Evolutionary conservation across 1,140 invertebrate species (phyloP), one percentile per base, ranked within the genome.

Genomic region (Sarcophaga bullata): DNA sequence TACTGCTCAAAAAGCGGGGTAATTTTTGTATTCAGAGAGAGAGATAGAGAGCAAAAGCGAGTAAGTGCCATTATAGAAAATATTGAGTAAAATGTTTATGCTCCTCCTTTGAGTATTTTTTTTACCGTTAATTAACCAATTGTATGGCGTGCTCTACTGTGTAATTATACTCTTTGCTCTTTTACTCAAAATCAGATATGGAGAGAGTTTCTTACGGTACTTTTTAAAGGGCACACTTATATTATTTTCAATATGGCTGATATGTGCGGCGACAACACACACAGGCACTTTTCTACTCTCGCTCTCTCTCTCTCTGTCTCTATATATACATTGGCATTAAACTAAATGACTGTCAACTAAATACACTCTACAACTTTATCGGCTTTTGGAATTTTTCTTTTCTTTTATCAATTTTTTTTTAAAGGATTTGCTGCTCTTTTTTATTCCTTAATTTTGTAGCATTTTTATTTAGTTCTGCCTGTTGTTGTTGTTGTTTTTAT

Each of bases 221-320:
- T 75, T 52, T 73, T 47, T 7, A 37, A 25, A 47, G 54, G 68
- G 81, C 80, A 49, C 68, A 50, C 19, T 48, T 73, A 15, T 52
- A 19, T n/a, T n/a, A 72, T 78, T 83, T 86, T 88, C 87, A 88
- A 88, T 85, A 88, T 88, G 87, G 87, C 87, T 83, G 87, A 85
- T 84, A 84, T 68, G 62, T n/a, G 8, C n/a, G n/a, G n/a, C n/a
- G 19, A 68, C n/a, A 37, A 37, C 25, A 37, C 25, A 37, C 4
- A 37, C 25, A 37, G 4, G 25, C 19, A 19, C 17, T 19, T 10
- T 68, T 68, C 19, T 68, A 4, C 49, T 25, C 46, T 80, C 76
- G 54, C 47, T 37, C 4, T 37, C 25, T 37, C 25, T 37, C 25
- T 37, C 25, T 37, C 25, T n/a, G n/a, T 37, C 25, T 37, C 25